Conservation (phyloP, 2,888 invertebrate genomes). For the Anoncus sp. region DNA sequence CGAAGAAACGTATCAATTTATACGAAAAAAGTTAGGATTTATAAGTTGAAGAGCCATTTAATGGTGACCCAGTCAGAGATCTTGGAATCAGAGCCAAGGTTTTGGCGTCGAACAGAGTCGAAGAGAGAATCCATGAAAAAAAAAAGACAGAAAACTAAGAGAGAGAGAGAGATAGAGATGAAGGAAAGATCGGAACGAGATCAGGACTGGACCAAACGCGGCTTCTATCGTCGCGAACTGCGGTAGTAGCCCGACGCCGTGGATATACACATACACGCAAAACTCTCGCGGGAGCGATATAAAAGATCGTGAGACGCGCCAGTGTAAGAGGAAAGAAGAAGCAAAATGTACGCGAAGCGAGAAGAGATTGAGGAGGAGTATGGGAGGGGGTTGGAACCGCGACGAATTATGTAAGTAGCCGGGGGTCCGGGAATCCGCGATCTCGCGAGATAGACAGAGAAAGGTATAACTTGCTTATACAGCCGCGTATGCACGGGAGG, state of each 20-base stretch:
- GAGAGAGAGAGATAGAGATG: not conserved
- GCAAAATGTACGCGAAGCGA: conserved; percentile 27
- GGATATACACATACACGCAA: conserved; percentile 19
- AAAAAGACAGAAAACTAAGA: not conserved
- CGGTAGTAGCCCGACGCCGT: conserved; percentile 18
- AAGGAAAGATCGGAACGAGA: conserved; percentile 46
- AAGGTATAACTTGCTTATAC: conserved; percentile 1
- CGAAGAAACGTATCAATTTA: not conserved
- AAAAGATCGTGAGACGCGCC: conserved; percentile 23
- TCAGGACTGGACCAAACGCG: conserved; percentile 35
- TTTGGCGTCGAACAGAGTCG: conserved; percentile 5
- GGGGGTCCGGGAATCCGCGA: conserved; percentile 64
- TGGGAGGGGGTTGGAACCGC: conserved; percentile 54
- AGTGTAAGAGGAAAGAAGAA: conserved; percentile 9
- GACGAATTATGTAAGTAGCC: conserved; percentile 70
- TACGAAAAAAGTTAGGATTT: not conserved
- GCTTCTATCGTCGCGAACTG: conserved; percentile 41
- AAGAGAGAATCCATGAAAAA: not conserved
- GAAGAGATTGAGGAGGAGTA: conserved; percentile 25
- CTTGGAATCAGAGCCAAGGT: conserved; percentile 18
- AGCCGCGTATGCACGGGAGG: conserved; percentile 54
- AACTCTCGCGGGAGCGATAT: conserved; percentile 22
- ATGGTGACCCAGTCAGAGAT: conserved; percentile 37
- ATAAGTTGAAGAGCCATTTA: conserved; percentile 26
- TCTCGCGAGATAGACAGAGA: conserved; percentile 27